Conservation (phyloP, 1,140 invertebrate genomes). For the Calosoma granatense region DNA sequence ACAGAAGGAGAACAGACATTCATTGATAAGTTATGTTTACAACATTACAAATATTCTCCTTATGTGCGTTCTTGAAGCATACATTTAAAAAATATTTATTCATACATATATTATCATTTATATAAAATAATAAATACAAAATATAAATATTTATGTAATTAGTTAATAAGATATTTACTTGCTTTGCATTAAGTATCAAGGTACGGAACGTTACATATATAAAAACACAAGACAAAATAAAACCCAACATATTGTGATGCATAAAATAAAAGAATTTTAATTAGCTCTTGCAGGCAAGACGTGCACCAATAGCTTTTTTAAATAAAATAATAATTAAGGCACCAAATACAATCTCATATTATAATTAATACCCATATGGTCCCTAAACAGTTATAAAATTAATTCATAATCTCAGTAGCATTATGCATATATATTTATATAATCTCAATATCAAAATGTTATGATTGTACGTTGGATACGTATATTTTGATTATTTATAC, state of each 20-base stretch:
- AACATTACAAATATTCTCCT: no score
- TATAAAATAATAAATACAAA: no score
- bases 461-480: background rate
- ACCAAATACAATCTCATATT: background rate
- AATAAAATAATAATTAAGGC: background rate
- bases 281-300: background rate
- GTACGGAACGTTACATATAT: no score
- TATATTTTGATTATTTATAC: background rate
- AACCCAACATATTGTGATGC: background rate
- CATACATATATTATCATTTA: no score
- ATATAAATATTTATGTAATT: no score
- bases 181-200: no score
- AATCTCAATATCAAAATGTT: slow-evolving; percentile 1
- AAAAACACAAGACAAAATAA: background rate
- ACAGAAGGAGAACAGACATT: no score
- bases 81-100: no score
- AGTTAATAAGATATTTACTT: no score
- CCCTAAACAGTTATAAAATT: background rate
- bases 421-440: background rate
- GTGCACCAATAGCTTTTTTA: background rate
- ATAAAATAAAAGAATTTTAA: background rate
- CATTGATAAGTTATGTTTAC: no score
- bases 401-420: background rate
- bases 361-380: slow-evolving; percentile 1
- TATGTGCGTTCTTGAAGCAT: no score